Evolutionary conservation across 1,140 invertebrate genomes (phyloP), one percentile per base, ranked within the genome.

Genomic region (Neodiprion lecontei): DNA sequence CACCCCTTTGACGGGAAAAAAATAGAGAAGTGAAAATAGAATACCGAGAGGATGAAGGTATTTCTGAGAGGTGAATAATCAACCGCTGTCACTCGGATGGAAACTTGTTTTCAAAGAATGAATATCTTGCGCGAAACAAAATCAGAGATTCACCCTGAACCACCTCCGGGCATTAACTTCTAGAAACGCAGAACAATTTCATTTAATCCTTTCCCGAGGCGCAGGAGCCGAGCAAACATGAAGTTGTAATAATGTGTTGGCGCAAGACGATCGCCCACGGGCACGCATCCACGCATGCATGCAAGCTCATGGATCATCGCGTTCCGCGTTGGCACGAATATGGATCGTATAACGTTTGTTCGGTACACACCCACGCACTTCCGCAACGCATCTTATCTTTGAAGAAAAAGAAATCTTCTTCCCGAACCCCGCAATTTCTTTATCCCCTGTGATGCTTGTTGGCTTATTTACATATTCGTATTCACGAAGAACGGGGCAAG

Each of bases 241-340:
- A 61, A 61, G 53, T 61, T 61, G n/a, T 61, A 61, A 61, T 61
- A 61, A 61, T 9, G 53, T 17, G 53, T 61, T 61, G n/a, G 53
- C 53, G 53, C 53, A 61, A 61, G 53, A 61, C 53, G 53, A 17
- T 14, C 53, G 53, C 53, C 53, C 53, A 61, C 53, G 53, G 53
- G 53, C 53, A 17, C 53, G 53, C 53, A 61, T 61, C 53, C 11
- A 61, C 53, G 53, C 53, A 61, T 61, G 11, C 53, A 61, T 17
- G 5, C 53, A 9, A 61, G 53, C n/a, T 14, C 53, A 61, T 61
- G 53, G 53, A 61, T 61, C 53, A 61, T 61, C 53, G n/a, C 11
- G 53, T 61, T 61, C 28, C 28, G 53, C 4, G 53, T 61, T 61
- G 53, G 53, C 8, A 61, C 53, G 53, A 61, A 61, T 61, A 61